A percentile compares a stretch with the other conserved stretches of the same genome.
phyloP scores from a whole-genome alignment of 1,140 invertebrate species.

The Semibalanus balanoides region DNA sequence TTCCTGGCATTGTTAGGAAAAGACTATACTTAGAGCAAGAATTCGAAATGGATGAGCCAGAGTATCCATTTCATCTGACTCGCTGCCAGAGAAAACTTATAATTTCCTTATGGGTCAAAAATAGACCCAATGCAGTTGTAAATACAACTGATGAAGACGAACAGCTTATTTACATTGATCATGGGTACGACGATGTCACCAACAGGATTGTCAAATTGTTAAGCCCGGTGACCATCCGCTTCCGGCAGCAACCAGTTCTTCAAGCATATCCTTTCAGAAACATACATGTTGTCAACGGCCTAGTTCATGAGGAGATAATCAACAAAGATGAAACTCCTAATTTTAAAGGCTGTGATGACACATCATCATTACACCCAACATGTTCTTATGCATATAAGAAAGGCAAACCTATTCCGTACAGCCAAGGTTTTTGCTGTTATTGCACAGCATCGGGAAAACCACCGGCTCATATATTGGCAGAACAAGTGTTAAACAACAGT shows the following conservation, averaged over 20 bases:
- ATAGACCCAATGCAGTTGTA: neutral
- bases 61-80: neutral
- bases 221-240: slow-evolving; percentile 26
- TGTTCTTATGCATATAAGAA: neutral
- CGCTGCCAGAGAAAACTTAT: neutral
- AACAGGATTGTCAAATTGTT: slow-evolving; percentile 27
- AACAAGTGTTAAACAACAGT: neutral
- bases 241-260: slow-evolving; percentile 26
- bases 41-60: neutral
- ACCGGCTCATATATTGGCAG: neutral
- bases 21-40: neutral
- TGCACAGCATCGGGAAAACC: neutral
- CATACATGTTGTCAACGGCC: neutral
- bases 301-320: neutral
- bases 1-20: neutral
- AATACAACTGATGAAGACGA: slow-evolving; percentile 15
- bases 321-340: neutral
- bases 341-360: neutral
- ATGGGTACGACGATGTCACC: slow-evolving; percentile 29
- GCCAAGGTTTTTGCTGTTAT: neutral
- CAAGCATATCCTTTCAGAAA: neutral
- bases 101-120: neutral
- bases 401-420: neutral
- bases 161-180: slow-evolving; percentile 26
- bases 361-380: neutral